Percentiles rank a stretch among this genome's conserved stretches.
phyloP scores from a whole-genome alignment of 2,888 invertebrate genomes.

The Heliconius hortense region DNA sequence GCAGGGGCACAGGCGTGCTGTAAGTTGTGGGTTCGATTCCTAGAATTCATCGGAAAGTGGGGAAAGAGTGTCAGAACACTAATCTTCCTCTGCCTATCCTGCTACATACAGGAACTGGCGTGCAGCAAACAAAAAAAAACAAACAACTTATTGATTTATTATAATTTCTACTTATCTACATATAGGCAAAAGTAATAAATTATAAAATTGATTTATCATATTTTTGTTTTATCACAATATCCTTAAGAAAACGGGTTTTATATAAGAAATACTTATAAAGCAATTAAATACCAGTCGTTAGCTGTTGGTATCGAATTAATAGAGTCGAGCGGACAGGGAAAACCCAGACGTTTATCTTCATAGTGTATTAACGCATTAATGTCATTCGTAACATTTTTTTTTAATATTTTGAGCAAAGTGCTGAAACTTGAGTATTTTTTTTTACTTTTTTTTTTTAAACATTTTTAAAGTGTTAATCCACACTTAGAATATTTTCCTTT shows the following conservation, averaged over 20 bases:
- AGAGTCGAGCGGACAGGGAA: conserved; percentile 29
- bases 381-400: not conserved
- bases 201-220: not conserved
- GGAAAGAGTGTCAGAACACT: too few relatives aligned
- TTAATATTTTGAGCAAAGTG: not conserved
- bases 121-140: too few relatives aligned
- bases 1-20: too few relatives aligned
- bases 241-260: conserved; percentile 8
- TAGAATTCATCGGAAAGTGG: too few relatives aligned
- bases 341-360: conserved; percentile 24
- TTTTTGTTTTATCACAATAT: conserved; percentile 3
- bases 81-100: too few relatives aligned
- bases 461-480: too few relatives aligned
- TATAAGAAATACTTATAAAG: conserved; percentile 11
- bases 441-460: too few relatives aligned
- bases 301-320: conserved; percentile 28
- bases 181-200: not conserved
- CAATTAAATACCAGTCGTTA: conserved; percentile 27
- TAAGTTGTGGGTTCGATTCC: too few relatives aligned
- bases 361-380: conserved; percentile 24
- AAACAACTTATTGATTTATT: too few relatives aligned
- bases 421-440: not conserved
- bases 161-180: not conserved
- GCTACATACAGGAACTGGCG: too few relatives aligned
- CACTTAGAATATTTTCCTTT: too few relatives aligned